Evolutionary conservation across 2,888 invertebrate genomes (phyloP), one percentile per base, ranked within the genome.

Genomic region (Caenorhabditis angaria): DNA sequence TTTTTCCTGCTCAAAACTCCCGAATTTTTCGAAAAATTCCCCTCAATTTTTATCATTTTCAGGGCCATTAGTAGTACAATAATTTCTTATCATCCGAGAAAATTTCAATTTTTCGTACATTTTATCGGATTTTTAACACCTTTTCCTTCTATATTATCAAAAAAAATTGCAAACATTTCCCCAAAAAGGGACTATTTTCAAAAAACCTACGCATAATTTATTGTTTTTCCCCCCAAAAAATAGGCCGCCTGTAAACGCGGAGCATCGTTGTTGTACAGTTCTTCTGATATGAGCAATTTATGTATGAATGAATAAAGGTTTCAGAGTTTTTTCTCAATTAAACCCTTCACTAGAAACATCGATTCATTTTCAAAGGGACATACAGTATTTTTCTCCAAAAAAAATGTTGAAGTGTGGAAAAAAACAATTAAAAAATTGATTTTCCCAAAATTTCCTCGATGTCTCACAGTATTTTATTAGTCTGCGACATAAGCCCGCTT

Each of bases 141-240:
- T 55, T 60, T 59, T 41, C n/a, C 18, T 18, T 41, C 41, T 12
- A 6, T 2, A 41, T 12, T 12, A 10, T 41, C 41, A 32, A 32
- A 32, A 32, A 32, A 32, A 10, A 18, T 41, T 41, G 3, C 41
- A 41, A 10, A 18, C 14, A 18, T 41, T 41, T 41, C 10, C 18
- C 18, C 18, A 18, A 14, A 41, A 41, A 41, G 18, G 41, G 41
- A 18, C n/a, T n/a, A 41, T 41, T 14, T 41, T 32, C 32, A 10
- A 32, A 29, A 55, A 59, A 55, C 60, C 68, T 68, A 70, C 69
- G 69, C 69, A 70, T 70, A 70, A 70, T 66, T 70, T 70, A 66
- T 70, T 69, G 27, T 55, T 57, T 55, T 25, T 14, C 12, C 18
- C 47, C n/a, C n/a, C n/a, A n/a, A n/a, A n/a, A n/a, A n/a, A n/a